Conservation (phyloP, 2,888 invertebrate species). For the Agrilus biguttatus region DNA sequence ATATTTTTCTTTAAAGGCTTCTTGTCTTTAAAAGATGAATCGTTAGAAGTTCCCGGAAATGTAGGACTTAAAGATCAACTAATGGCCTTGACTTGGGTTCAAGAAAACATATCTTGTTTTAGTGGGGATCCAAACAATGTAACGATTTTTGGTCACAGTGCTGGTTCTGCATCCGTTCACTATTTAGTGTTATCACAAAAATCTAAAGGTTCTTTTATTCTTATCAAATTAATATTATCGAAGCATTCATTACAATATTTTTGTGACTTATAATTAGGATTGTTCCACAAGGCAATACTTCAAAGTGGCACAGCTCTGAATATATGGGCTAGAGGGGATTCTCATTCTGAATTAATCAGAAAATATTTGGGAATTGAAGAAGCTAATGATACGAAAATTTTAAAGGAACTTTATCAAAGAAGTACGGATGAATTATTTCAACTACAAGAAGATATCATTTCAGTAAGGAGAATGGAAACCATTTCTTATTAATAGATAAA, state of each 20-base stretch:
- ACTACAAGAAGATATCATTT: too few species aligned
- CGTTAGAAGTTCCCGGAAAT: slow-evolving; percentile 31
- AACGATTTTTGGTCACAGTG: slow-evolving; percentile 34
- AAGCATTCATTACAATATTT: too few species aligned
- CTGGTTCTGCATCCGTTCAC: slow-evolving; percentile 31
- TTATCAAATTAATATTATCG: too few species aligned
- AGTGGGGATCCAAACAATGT: slow-evolving; percentile 32
- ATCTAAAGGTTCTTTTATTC: slow-evolving; percentile 15
- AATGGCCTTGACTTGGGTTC: slow-evolving; percentile 31
- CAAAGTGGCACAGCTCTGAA: slow-evolving; percentile 23
- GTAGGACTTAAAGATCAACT: slow-evolving; percentile 34
- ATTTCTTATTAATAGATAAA: too few species aligned
- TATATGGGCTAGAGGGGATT: slow-evolving; percentile 15
- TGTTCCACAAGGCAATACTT: slow-evolving; percentile 23
- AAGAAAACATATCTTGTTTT: slow-evolving; percentile 29
- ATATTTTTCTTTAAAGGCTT: slow-evolving; percentile 20
- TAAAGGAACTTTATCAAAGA: slow-evolving; percentile 5
- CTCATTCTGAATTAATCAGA: too few species aligned
- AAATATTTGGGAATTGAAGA: too few species aligned
- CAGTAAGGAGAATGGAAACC: too few species aligned
- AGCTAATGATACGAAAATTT: neutral
- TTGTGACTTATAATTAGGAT: slow-evolving; percentile 10
- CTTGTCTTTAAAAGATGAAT: slow-evolving; percentile 25
- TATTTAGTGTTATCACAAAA: slow-evolving; percentile 31
- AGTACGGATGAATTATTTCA: too few species aligned